These are phyloP conservation scores for Diglossa cyanea DNA, from an alignment of 2,797 vertebrate genomes.

Conservation along the genomic window DNA sequence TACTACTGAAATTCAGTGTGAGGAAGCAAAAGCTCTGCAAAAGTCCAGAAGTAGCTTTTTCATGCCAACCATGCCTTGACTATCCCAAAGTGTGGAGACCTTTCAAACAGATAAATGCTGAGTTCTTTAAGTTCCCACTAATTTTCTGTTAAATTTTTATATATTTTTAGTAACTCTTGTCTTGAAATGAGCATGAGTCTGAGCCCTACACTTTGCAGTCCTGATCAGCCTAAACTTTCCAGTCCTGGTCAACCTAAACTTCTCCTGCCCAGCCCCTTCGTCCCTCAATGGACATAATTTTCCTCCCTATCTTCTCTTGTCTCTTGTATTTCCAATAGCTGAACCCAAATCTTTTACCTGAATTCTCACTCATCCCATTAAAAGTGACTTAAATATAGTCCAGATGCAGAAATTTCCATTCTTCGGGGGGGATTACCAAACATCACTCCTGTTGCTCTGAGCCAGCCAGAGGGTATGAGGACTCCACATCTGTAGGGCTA, in stretches of 20 bases:
- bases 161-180: neutral
- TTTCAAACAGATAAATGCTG: neutral
- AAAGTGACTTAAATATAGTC: neutral
- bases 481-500: neutral
- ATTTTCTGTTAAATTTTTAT: neutral
- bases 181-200: neutral
- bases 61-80: neutral
- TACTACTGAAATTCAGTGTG: neutral
- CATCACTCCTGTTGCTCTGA: neutral
- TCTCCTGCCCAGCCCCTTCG: rapidly evolving
- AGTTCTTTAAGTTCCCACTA: neutral
- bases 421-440: neutral
- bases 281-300: neutral
- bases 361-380: neutral
- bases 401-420: neutral
- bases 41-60: neutral
- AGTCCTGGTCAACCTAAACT: neutral
- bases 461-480: neutral
- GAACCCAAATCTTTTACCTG: neutral
- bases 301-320: neutral
- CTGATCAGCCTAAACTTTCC: neutral
- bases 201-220: neutral
- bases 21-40: neutral
- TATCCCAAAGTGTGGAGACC: neutral
- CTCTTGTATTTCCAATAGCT: neutral